phyloP scores from a whole-genome alignment of 2,888 invertebrate genomes.

The Mantis religiosa region DNA sequence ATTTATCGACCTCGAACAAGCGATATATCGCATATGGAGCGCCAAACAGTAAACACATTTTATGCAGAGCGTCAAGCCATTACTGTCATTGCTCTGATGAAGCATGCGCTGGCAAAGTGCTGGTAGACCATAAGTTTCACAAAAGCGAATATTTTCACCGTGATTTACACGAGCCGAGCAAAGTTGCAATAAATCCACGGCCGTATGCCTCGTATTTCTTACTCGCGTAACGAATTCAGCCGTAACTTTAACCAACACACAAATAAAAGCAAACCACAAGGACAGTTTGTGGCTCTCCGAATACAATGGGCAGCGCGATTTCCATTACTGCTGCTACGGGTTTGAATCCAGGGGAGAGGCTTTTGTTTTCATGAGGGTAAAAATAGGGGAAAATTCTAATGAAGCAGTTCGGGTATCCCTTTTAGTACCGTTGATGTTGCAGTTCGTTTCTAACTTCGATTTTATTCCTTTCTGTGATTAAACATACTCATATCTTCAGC shows the following conservation, averaged over 20 bases:
- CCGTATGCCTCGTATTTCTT: background rate
- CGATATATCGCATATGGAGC: background rate
- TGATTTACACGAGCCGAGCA: background rate
- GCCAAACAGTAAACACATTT: background rate
- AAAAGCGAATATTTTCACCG: background rate
- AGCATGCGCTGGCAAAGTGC: background rate
- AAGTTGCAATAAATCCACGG: background rate
- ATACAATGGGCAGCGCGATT: background rate
- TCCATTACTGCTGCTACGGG: background rate
- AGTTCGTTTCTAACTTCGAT: too few relatives aligned
- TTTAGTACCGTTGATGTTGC: too few relatives aligned
- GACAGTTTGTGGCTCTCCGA: background rate
- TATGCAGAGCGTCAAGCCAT: background rate
- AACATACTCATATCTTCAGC: too few relatives aligned
- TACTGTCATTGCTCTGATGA: background rate
- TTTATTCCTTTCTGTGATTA: too few relatives aligned
- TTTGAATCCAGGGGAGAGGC: too few relatives aligned
- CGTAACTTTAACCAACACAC: background rate
- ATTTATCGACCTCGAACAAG: background rate
- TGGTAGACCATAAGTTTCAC: background rate
- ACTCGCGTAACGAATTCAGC: background rate
- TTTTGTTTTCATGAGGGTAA: too few relatives aligned
- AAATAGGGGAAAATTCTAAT: too few relatives aligned
- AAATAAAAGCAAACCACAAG: background rate
- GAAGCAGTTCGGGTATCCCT: too few relatives aligned